Evolutionary conservation across 2,888 invertebrate genomes (phyloP).

Genomic region (Cephus pygmeus): DNA sequence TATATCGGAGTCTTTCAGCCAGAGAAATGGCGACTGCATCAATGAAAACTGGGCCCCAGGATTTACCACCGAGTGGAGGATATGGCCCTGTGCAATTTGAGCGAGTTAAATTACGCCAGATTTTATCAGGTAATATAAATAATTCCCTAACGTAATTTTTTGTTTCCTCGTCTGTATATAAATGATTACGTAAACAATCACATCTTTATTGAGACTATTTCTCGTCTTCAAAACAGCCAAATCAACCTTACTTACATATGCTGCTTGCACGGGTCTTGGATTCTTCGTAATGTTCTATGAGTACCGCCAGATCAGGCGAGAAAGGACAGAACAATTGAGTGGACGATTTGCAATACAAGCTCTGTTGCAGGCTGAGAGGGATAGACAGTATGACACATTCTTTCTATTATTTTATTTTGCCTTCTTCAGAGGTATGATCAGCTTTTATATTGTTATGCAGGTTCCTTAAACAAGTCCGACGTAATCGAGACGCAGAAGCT

Average conservation of each 20-base stretch:
- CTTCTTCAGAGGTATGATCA: background rate
- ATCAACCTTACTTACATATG: background rate
- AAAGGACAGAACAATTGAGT: constrained; percentile 81
- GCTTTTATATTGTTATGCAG: constrained; percentile 55
- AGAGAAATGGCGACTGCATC: constrained; percentile 55
- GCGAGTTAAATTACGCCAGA: constrained; percentile 67
- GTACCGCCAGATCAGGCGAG: constrained; percentile 68
- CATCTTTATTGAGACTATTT: constrained; percentile 1
- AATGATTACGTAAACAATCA: constrained; percentile 30
- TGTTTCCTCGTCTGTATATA: constrained; percentile 10
- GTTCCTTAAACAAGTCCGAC: constrained; percentile 79
- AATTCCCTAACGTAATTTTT: constrained; percentile 18
- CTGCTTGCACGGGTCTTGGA: constrained; percentile 67
- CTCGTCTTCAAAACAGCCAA: constrained; percentile 12
- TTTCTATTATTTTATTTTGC: background rate
- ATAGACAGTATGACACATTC: constrained; percentile 74
- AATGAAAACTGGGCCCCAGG: constrained; percentile 73
- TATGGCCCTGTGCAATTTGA: constrained; percentile 81
- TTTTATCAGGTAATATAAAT: constrained; percentile 8
- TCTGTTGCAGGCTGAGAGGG: constrained; percentile 84
- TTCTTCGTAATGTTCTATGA: constrained; percentile 71
- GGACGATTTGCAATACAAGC: constrained; percentile 82
- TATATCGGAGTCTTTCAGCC: background rate
- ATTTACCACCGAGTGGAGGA: constrained; percentile 94
- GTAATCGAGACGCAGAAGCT: constrained; percentile 85